A percentile compares a stretch with the other conserved stretches of the same genome.
Conservation (phyloP, 2,797 vertebrate species). For the Sebastes matsubarae region DNA sequence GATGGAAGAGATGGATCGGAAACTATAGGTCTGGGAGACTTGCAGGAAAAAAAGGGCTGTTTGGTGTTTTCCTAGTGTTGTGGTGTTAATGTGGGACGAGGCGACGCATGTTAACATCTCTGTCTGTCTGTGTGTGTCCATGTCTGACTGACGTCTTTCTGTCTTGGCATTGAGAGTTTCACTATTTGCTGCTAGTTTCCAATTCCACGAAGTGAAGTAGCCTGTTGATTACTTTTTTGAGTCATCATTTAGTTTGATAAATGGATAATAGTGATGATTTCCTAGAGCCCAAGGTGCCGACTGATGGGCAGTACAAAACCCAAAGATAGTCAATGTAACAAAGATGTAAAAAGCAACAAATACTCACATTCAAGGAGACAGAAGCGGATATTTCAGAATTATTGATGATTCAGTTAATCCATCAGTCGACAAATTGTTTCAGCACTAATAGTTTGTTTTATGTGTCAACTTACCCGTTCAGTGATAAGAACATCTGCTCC, state of each 20-base stretch:
- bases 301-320: background rate
- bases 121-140: background rate
- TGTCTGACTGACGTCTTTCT: background rate
- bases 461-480: background rate
- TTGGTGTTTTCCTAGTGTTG: slow-evolving; percentile 27
- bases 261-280: background rate
- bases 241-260: background rate
- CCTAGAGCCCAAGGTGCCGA: background rate
- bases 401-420: background rate
- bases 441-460: background rate
- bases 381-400: background rate
- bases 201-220: background rate
- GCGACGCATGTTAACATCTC: background rate
- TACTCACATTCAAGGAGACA: background rate
- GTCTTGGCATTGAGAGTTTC: background rate
- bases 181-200: background rate
- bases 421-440: background rate
- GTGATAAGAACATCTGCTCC: background rate
- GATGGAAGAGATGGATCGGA: slow-evolving; percentile 46
- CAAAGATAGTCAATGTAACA: background rate
- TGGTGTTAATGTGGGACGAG: slow-evolving; percentile 32
- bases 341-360: background rate
- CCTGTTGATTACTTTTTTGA: background rate
- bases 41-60: slow-evolving; percentile 8
- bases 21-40: slow-evolving; percentile 46